Evolutionary conservation across 2,113 vertebrate genomes (phyloP), one percentile per base, ranked within the genome.

Genomic region (Damaliscus lunatus): DNA sequence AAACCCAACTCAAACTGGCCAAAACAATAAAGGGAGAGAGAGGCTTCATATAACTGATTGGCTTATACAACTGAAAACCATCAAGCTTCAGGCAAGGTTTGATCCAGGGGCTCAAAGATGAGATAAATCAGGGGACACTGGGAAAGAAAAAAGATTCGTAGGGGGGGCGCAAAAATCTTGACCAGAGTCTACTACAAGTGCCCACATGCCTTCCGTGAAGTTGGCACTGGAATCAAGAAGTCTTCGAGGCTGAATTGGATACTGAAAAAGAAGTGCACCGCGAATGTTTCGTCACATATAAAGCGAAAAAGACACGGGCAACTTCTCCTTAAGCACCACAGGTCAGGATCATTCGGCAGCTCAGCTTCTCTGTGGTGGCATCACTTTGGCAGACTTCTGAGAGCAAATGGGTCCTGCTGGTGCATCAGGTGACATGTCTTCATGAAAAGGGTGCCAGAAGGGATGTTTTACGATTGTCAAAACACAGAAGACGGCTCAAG

Each of bases 201-300:
- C 64, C 33, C 3, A n/a, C 7, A 0, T 0, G 57, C 27, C n/a
- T 50, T 50, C 52, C 27, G 27, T 5, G 19, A 5, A 5, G 71
- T 1, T 1, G 55, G 83, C 86, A 0, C 25, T 25, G 4, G 4
- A 23, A 53, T 36, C 48, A 4, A 9, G 92, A 60, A 1, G 91
- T 82, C 92, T 36, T 91, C 16, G 10, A 43, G 17, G 98, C 9
- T 19, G 77, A 87, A 96, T 16, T 96, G 96, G 97, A 50, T 91
- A 57, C 98, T 94, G 97, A 98, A 97, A 74, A 97, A 98, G 98
- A 98, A 98, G 98, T 98, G 98, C 97, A 98, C 98, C 98, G 96
- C 97, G 97, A 98, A 98, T 98, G 98, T 98, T 98, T 98, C 98
- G 97, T 97, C 98, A 94, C 97, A 93, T 84, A 97, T 55, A 97